Base-by-base conservation (phyloP, 30 jellyfish, hydroid and myxozoan species). In the Pseudorhiza aurosa region DNA sequence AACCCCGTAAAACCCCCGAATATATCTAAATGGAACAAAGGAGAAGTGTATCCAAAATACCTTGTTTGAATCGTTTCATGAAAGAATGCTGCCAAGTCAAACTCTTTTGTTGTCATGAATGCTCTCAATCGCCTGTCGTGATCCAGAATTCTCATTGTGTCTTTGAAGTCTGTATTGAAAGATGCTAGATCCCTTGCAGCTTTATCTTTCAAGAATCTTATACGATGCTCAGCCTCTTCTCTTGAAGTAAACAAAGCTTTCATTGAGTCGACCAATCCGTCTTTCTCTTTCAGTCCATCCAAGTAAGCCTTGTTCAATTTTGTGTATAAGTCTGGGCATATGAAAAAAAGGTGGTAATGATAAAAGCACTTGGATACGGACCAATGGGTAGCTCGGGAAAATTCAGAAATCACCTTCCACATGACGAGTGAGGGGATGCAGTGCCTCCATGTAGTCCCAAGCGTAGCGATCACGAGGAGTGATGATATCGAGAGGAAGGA, bases 171-270 rank as follows among this genome's bases (percentile, higher is more conserved):
- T 14, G 95, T 53, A 27, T 86, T 93, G 63, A 69, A 93, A 21
- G 58, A 14, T 0, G 83, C 59, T 25, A 67, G 47, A 43, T 93
- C 99, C 28, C 97, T 72, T 39, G 75, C 97, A 6, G 93, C 87
- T 31, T 96, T 79, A 36, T 93, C 99, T 40, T 92, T 94, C 68
- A 93, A 27, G 10, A 60, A 72, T 63, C 77, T 94, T 96, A 93
- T 85, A 17, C 97, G 85, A 57, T 72, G 96, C 12, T 87, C 93
- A 28, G 99, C 99, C 31, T 93, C 99, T 19, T 93, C 99, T 19
- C 99, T 88, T 21, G 89, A 64, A 75, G 91, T 62, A 53, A 79
- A 87, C 62, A 85, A 72, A 2, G 85, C 49, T 58, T 93, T 87
- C 42, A 97, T 65, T 1, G 79, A 57, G 4, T 80, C 94, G 25